Base-by-base conservation (phyloP, 2,797 vertebrate species). In the Channa striata region DNA sequence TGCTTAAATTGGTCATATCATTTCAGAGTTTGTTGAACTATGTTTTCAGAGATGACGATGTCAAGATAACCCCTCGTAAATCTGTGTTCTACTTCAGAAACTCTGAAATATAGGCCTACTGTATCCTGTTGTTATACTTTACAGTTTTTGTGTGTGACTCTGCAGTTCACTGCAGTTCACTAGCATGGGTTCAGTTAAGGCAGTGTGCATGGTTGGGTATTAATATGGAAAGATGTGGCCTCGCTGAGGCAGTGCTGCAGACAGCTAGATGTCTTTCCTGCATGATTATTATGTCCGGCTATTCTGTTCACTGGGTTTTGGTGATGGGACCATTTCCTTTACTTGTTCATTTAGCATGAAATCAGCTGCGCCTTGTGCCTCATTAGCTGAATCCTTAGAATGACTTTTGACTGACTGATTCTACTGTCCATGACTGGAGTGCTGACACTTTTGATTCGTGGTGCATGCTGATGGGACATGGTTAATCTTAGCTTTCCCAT, bases 21-120 rank as follows among this genome's bases (percentile, higher is more conserved):
- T 91, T 91, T 90, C 90, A 91, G 87, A 89, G 89, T 91, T 91
- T 89, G 59, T 62, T 83, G 68, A 86, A 80, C 75, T 51, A 57
- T 61, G 65, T 69, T 65, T 72, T 52, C 52, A 57, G 50, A 64
- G 33, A 56, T 20, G 10, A 58, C n/a, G 50, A 65, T 42, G 34
- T 39, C 30, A 80, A 57, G 25, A 33, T 5, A 63, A 50, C 42
- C 9, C 19, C 34, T 48, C 19, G 19, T n/a, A 19, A 19, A 36
- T n/a, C 53, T 19, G n/a, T 34, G 6, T 66, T 53, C 33, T 61
- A 19, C 68, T 83, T 90, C 82, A 87, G 66, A 80, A 87, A 87
- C 92, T 92, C 89, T 92, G 91, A 91, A 87, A 89, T 87, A 71
- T 49, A 49, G 80, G 54, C 83, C 77, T 11, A 6, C 36, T 61